Base-by-base conservation (phyloP, 1,140 invertebrate genomes). In the Physella acuta region DNA sequence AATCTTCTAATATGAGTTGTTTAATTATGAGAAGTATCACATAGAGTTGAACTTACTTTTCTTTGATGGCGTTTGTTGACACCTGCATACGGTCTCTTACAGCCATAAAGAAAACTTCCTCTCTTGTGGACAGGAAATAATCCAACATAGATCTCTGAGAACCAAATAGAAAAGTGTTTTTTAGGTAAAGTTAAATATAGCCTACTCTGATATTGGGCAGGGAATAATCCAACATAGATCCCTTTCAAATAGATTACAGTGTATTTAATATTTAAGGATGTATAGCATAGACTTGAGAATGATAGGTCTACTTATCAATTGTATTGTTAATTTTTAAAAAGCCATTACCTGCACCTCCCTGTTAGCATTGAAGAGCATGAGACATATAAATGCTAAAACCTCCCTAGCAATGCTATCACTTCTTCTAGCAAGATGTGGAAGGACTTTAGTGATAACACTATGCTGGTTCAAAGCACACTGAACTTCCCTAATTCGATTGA, bases 331-430 rank as follows among this genome's bases (percentile, higher is more conserved):
- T 56, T 16, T 26, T 56, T 56, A 20, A 14, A 30, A 68, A 36
- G 74, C 20, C 39, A 8, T 44, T 44, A 85, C 84, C 79, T 85
- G 84, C 0, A 85, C 82, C 33, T 80, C 77, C 53, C 82, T 77
- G 72, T 85, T 85, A n/a, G 84, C 84, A 65, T 85, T 84, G 72
- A 83, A 85, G 20, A 85, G 73, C 82, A 84, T 83, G 63, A 84
- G 78, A 61, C 76, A 78, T 34, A 83, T 73, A 60, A 84, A 83
- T 1, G 81, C 81, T n/a, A 85, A 70, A 0, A 83, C 82, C 59
- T 85, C 84, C 49, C 82, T 64, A 2, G 77, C 81, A 16, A 84
- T 83, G 14, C 70, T 76, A 66, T 84, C 82, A 73, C 76, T 83
- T 28, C 81, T 73, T 51, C 81, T 70, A 3, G 82, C 82, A 2